A percentile compares a stretch with the other conserved stretches of the same genome.
These are phyloP conservation scores for Zygogramma bicolorata DNA, from an alignment of 2,888 invertebrate genomes.

Conservation along the genomic window DNA sequence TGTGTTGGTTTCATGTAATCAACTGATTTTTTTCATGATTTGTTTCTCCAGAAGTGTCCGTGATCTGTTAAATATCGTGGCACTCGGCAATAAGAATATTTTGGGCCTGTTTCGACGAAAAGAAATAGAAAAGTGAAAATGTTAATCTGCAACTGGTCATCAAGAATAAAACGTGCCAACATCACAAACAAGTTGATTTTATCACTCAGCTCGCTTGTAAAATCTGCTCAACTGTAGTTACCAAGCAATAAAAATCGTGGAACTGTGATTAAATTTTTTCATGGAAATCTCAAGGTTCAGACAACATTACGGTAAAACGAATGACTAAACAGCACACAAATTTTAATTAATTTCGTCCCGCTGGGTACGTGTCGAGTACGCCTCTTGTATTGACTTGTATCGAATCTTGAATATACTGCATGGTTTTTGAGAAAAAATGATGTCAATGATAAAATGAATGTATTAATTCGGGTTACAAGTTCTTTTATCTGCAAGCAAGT, in stretches of 20 bases:
- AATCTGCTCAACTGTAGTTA: not conserved
- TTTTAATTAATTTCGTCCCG: not conserved
- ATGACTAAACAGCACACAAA: not conserved
- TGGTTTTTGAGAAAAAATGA: not conserved
- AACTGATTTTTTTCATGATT: no score
- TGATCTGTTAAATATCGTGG: no score
- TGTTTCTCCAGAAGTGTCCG: no score
- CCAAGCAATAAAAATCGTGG: not conserved
- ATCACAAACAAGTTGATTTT: not conserved
- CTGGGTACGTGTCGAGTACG: not conserved
- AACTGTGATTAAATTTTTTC: not conserved
- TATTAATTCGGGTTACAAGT: not conserved
- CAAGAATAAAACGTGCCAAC: not conserved
- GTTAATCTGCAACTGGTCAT: not conserved
- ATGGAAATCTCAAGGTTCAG: not conserved
- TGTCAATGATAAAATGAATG: not conserved
- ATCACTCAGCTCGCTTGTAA: not conserved
- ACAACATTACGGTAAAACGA: not conserved
- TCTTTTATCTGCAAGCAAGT: not conserved
- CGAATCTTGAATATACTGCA: not conserved
- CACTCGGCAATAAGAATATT: no score
- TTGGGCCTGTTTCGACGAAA: no score
- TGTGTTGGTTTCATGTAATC: no score
- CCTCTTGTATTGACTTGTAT: not conserved
- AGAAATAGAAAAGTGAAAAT: no score